Percentiles rank a stretch among this genome's conserved stretches.
These are phyloP conservation scores for Gryllus bimaculatus DNA, from an alignment of 1,140 invertebrate species.

Conservation along the genomic window DNA sequence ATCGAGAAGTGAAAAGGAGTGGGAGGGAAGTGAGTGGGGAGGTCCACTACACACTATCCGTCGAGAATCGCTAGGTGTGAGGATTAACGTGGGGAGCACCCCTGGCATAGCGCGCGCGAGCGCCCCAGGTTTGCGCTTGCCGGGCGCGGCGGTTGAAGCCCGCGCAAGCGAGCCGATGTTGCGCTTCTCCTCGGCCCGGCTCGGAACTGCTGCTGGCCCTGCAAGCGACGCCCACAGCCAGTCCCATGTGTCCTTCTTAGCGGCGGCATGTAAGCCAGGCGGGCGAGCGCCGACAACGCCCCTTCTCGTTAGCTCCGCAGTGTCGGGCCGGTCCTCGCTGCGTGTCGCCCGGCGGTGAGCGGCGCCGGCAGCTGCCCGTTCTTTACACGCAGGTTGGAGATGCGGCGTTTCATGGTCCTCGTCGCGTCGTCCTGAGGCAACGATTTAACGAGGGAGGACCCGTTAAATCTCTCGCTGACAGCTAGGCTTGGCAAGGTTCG, in stretches of 20 bases:
- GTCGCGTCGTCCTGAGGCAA: no score
- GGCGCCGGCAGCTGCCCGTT: slow-evolving; percentile 34
- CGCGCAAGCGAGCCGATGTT: slow-evolving; percentile 42
- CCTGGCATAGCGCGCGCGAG: slow-evolving; percentile 39
- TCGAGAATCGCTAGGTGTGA: no score
- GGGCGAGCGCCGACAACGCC: slow-evolving; percentile 47
- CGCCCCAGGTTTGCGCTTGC: slow-evolving; percentile 47
- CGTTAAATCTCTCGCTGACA: no score
- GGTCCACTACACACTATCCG: no score
- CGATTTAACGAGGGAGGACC: no score
- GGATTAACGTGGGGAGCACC: slow-evolving; percentile 19
- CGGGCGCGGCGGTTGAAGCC: slow-evolving; percentile 31
- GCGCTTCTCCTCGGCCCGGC: slow-evolving; percentile 30
- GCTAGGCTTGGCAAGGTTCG: no score
- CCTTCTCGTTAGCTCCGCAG: slow-evolving; percentile 37
- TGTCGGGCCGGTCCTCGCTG: background rate
- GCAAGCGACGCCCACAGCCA: background rate
- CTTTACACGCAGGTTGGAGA: slow-evolving; percentile 45
- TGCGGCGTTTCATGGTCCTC: slow-evolving; percentile 43
- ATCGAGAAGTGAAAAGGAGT: no score
- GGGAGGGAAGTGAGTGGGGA: no score
- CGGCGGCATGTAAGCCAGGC: slow-evolving; percentile 35
- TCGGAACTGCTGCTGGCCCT: background rate
- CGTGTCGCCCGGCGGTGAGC: slow-evolving; percentile 23
- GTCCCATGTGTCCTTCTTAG: background rate